phyloP scores from a whole-genome alignment of 92 coral and sea anemone species.

The Paragorgia papillata region DNA sequence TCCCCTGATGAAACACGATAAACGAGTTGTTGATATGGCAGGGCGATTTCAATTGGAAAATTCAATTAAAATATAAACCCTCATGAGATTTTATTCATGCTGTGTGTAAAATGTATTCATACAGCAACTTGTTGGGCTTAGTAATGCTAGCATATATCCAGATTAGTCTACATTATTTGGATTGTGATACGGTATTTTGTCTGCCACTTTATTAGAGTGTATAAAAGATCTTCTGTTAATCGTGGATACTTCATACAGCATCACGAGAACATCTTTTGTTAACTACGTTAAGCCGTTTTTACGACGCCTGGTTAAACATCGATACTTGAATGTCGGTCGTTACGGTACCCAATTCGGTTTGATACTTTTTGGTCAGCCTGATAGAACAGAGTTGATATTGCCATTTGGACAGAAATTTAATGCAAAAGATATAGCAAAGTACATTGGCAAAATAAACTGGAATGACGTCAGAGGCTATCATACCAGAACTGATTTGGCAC shows the following conservation, averaged over 20 bases:
- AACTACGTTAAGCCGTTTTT: constrained; percentile 13
- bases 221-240: constrained; percentile 20
- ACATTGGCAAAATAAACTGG: not conserved
- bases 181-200: no score
- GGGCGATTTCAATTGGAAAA: no score
- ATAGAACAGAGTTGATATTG: constrained; percentile 6
- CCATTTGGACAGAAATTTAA: not conserved
- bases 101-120: no score
- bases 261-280: not conserved
- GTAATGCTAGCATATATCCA: no score
- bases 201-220: constrained; percentile 15
- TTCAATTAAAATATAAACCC: no score
- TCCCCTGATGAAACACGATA: no score
- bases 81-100: no score
- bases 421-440: not conserved
- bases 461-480: not conserved
- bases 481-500: constrained; percentile 17
- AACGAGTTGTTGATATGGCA: no score
- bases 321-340: not conserved
- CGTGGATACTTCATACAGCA: constrained; percentile 20
- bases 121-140: no score
- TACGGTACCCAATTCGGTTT: constrained; percentile 6
- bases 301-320: not conserved
- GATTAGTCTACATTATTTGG: no score
- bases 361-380: constrained; percentile 21